Percentiles rank a stretch among this genome's conserved stretches.
phyloP scores from a whole-genome alignment of 2,113 vertebrate genomes.

The Grallaria varia region DNA sequence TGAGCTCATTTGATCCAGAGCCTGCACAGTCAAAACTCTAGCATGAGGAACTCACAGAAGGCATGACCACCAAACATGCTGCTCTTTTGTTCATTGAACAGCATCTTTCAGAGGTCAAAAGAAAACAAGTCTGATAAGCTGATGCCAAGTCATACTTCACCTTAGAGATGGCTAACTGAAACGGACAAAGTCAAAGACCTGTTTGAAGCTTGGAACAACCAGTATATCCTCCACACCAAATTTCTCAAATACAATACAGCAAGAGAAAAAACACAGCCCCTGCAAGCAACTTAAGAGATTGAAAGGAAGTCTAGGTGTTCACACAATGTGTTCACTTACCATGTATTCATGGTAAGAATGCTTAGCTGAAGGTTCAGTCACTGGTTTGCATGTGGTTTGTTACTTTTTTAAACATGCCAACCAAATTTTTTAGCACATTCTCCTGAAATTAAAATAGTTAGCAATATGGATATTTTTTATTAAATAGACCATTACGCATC shows the following conservation, averaged over 20 bases:
- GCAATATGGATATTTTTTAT: not conserved
- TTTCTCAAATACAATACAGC: not conserved
- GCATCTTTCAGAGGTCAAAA: not conserved
- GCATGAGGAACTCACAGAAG: not conserved
- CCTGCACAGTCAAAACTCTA: not conserved
- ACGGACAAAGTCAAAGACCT: not conserved
- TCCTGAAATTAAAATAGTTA: not conserved
- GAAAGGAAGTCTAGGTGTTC: not conserved
- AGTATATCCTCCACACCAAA: not conserved
- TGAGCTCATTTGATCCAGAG: not conserved
- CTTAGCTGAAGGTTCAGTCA: not conserved
- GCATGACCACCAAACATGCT: fast-evolving
- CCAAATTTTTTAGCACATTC: not conserved
- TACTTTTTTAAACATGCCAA: not conserved
- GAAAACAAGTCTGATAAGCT: not conserved
- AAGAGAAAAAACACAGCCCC: not conserved
- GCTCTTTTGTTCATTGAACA: not conserved
- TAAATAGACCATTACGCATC: not conserved
- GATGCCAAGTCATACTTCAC: not conserved
- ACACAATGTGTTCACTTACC: no score
- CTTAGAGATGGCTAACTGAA: not conserved
- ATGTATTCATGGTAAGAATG: not conserved
- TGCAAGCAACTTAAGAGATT: not conserved
- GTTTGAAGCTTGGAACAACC: not conserved
- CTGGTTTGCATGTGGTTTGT: not conserved